Conservation (phyloP, 92 coral and sea anemone genomes). For the Galaxea fascicularis region DNA sequence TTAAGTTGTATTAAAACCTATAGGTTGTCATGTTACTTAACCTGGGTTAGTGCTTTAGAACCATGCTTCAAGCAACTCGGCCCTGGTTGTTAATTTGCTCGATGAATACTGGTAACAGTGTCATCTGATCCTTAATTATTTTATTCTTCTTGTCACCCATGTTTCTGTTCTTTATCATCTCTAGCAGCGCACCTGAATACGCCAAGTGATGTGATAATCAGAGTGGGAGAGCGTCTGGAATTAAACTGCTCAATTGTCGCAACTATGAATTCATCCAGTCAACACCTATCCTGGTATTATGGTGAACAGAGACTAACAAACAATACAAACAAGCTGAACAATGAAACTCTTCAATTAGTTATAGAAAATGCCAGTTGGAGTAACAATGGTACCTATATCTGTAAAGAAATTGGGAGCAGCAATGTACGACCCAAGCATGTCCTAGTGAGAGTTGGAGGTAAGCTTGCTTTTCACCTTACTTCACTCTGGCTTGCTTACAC, state of each 20-base stretch:
- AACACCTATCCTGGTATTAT: slow-evolving; percentile 28
- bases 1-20: no score
- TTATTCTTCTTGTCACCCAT: background rate
- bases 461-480: background rate
- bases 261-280: slow-evolving; percentile 2
- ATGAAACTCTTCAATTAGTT: slow-evolving; percentile 14
- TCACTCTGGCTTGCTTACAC: background rate
- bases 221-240: slow-evolving; percentile 13
- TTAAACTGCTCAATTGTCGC: slow-evolving; percentile 24
- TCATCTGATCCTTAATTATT: no score
- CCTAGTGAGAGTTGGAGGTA: slow-evolving; percentile 31
- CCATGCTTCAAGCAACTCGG: no score
- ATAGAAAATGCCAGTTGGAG: slow-evolving; percentile 19
- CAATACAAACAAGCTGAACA: background rate
- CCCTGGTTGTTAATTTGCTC: no score
- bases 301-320: background rate
- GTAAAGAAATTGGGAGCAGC: slow-evolving; percentile 2
- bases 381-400: slow-evolving; percentile 23
- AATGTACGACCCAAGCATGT: slow-evolving; percentile 4
- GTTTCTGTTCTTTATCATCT: background rate
- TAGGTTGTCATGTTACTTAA: no score
- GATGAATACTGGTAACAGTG: no score
- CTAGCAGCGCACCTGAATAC: background rate
- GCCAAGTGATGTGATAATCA: slow-evolving; percentile 11
- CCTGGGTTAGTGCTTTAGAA: no score